These are phyloP conservation scores for Glaucomys volans DNA, from an alignment of 2,113 vertebrate genomes.

Conservation along the genomic window DNA sequence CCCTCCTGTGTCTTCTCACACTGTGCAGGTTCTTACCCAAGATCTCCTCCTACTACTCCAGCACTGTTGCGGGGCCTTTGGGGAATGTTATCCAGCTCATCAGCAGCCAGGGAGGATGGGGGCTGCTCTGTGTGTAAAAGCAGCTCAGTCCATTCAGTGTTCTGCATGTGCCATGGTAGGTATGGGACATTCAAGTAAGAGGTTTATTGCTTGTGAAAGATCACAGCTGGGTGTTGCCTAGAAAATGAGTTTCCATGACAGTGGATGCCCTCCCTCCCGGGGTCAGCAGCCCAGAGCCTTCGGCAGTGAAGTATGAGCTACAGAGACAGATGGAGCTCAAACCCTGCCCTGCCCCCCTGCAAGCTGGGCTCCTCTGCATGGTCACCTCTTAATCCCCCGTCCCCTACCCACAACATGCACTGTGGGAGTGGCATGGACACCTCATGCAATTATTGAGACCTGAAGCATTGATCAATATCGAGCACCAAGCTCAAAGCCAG, in stretches of 20 bases:
- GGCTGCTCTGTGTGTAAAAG: neutral
- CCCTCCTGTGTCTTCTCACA: neutral
- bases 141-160: neutral
- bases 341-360: neutral
- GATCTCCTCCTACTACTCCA: neutral
- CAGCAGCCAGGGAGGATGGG: too few relatives aligned
- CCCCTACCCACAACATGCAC: rapidly evolving
- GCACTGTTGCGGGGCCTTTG: neutral
- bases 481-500: neutral
- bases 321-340: neutral
- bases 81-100: neutral
- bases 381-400: neutral
- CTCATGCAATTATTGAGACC: neutral
- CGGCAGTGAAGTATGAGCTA: rapidly evolving
- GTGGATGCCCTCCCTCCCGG: too few relatives aligned
- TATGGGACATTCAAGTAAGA: neutral
- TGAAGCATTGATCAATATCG: too few relatives aligned
- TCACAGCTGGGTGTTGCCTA: neutral
- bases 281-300: too few relatives aligned
- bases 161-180: neutral
- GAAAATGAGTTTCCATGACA: neutral
- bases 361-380: too few relatives aligned
- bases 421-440: rapidly evolving
- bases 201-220: neutral
- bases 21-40: neutral